Percentiles rank a stretch among this genome's conserved stretches.
These are phyloP conservation scores for Dallia pectoralis DNA, from an alignment of 2,797 vertebrate genomes.

Conservation along the genomic window DNA sequence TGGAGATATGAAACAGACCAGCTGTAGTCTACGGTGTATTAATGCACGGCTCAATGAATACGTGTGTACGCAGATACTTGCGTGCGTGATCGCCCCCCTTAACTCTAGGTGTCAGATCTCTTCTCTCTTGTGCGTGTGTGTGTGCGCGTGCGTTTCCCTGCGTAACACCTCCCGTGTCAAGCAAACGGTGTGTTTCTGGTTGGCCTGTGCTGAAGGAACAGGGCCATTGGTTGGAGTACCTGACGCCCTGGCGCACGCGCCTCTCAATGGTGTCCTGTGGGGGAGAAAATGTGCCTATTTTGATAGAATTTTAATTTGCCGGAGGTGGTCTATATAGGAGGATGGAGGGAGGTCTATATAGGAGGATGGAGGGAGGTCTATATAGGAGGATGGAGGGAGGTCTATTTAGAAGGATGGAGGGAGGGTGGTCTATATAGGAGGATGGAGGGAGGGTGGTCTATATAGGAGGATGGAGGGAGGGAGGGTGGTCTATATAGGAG, in stretches of 20 bases:
- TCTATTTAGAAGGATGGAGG: no score
- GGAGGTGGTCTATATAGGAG: conserved; percentile 26
- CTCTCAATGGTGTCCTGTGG: conserved; percentile 58
- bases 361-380: conserved; percentile 19
- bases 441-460: conserved; percentile 20
- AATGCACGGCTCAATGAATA: conserved; percentile 44
- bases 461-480: background rate
- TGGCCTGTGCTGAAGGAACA: conserved; percentile 58
- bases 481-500: conserved; percentile 20
- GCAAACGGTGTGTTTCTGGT: conserved; percentile 59
- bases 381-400: background rate
- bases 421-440: conserved; percentile 20
- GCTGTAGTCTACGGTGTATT: conserved; percentile 33
- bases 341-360: background rate
- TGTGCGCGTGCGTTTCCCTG: conserved; percentile 21
- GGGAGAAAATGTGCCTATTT: conserved; percentile 69
- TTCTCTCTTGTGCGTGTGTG: conserved; percentile 24
- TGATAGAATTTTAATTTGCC: conserved; percentile 63
- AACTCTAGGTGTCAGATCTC: conserved; percentile 6
- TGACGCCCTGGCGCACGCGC: conserved; percentile 41
- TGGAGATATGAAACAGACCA: conserved; percentile 46
- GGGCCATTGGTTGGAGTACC: conserved; percentile 72
- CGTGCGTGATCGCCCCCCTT: conserved; percentile 28
- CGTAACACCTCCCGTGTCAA: conserved; percentile 60
- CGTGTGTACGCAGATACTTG: conserved; percentile 50